Conservation (phyloP, 2,113 vertebrate species). For the Mobula birostris region DNA sequence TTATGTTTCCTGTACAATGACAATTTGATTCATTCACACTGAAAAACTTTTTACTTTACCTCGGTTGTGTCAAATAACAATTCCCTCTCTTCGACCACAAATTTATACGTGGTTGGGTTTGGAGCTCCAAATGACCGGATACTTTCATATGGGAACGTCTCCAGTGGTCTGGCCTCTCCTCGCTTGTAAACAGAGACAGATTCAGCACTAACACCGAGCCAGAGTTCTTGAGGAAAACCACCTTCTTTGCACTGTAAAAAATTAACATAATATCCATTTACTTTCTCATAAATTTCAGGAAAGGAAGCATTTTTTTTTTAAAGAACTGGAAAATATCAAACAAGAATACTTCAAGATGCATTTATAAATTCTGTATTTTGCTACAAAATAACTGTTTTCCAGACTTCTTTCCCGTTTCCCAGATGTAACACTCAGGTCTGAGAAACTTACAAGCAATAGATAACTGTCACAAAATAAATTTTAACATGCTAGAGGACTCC, state of each 20-base stretch:
- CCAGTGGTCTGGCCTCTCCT: constrained; percentile 78
- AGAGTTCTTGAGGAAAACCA: constrained; percentile 79
- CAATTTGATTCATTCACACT: not conserved
- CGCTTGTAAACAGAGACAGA: constrained; percentile 90
- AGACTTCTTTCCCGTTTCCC: not conserved
- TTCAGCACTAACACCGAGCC: constrained; percentile 83
- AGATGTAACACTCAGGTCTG: not conserved
- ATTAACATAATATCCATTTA: not conserved
- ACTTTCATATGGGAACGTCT: constrained; percentile 86
- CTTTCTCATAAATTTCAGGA: not conserved
- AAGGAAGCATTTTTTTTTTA: not conserved
- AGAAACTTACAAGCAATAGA: not conserved
- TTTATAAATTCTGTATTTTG: not conserved
- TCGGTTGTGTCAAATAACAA: constrained; percentile 84
- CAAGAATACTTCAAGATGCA: not conserved
- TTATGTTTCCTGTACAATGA: not conserved
- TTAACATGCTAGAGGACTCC: not conserved
- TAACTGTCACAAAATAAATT: not conserved
- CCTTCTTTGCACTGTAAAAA: constrained; percentile 71
- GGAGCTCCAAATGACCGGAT: constrained; percentile 93
- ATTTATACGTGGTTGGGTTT: constrained; percentile 82
- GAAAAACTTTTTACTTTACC: constrained; percentile 58
- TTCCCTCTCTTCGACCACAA: constrained; percentile 83
- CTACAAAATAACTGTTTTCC: not conserved
- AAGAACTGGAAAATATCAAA: too few relatives aligned